Conservation (phyloP, 2,113 vertebrate species). For the Struthidea cinerea region DNA sequence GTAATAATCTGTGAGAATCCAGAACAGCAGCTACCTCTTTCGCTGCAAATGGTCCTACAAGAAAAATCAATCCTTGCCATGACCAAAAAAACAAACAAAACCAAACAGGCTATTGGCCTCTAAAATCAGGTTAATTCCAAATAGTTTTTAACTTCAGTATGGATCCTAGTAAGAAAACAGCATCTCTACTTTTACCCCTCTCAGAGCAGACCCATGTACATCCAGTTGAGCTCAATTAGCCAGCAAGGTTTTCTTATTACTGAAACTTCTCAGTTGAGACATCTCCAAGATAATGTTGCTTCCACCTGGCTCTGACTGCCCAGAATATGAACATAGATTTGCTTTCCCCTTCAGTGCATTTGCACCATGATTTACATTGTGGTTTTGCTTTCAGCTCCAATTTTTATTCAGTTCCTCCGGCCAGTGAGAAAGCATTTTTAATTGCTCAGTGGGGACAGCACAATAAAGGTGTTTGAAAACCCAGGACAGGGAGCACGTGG, state of each 20-base stretch:
- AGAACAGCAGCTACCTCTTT: background rate
- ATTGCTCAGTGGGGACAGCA: background rate
- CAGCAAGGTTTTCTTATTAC: background rate
- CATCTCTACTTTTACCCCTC: background rate
- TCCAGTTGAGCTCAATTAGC: background rate
- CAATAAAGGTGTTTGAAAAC: background rate
- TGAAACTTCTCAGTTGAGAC: background rate
- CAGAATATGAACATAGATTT: background rate
- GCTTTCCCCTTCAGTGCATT: background rate
- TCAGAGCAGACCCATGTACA: background rate
- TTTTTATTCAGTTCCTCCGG: background rate
- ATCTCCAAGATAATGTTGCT: background rate
- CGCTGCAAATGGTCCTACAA: background rate
- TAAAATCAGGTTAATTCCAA: background rate
- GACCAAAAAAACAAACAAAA: background rate
- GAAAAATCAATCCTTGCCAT: background rate
- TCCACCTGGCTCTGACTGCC: background rate
- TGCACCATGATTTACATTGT: background rate
- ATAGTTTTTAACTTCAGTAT: background rate
- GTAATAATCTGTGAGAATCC: background rate
- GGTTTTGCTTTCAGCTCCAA: background rate
- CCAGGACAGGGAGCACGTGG: background rate
- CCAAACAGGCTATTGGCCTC: background rate
- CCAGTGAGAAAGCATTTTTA: background rate
- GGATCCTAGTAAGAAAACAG: background rate